Evolutionary conservation across 35 echinoderm and acorn worm species (phyloP).

Genomic region (Heliocidaris tuberculata): DNA sequence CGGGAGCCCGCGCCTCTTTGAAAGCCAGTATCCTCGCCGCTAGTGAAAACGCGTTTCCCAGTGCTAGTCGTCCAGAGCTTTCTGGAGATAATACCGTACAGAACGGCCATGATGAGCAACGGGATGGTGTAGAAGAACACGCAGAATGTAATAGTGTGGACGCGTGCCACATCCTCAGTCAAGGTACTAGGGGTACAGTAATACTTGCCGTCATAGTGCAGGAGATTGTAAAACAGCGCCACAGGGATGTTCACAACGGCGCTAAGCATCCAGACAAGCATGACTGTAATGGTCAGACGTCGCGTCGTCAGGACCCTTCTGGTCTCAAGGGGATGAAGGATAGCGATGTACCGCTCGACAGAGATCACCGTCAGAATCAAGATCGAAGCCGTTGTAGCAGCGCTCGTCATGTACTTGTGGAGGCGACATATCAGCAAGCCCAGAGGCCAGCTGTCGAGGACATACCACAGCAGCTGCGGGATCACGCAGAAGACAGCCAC

Average conservation of each 20-base stretch:
- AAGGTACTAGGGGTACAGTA: background rate
- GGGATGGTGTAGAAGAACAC: conserved; percentile 68
- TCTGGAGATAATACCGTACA: conserved; percentile 75
- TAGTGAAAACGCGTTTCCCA: conserved; percentile 34
- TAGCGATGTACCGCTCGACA: conserved; percentile 87
- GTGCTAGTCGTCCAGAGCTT: conserved; percentile 77
- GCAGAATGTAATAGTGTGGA: conserved; percentile 44
- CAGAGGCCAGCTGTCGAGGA: conserved; percentile 58
- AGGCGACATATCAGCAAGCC: conserved; percentile 70
- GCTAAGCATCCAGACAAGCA: conserved; percentile 70
- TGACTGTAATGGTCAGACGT: conserved; percentile 62
- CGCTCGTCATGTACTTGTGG: conserved; percentile 60
- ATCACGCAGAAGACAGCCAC: conserved; percentile 75
- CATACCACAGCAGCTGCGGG: conserved; percentile 68
- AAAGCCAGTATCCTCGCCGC: background rate
- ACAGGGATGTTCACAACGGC: conserved; percentile 51
- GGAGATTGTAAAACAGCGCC: conserved; percentile 20
- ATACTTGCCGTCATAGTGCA: background rate
- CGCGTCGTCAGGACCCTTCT: conserved; percentile 63
- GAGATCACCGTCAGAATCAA: conserved; percentile 82
- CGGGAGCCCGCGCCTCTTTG: conserved; percentile 21
- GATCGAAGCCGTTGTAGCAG: conserved; percentile 74
- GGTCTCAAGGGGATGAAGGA: conserved; percentile 72
- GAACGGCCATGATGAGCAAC: conserved; percentile 67
- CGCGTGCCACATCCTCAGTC: background rate